These are phyloP conservation scores for Macaria notata DNA, from an alignment of 2,888 invertebrate species.

Conservation along the genomic window DNA sequence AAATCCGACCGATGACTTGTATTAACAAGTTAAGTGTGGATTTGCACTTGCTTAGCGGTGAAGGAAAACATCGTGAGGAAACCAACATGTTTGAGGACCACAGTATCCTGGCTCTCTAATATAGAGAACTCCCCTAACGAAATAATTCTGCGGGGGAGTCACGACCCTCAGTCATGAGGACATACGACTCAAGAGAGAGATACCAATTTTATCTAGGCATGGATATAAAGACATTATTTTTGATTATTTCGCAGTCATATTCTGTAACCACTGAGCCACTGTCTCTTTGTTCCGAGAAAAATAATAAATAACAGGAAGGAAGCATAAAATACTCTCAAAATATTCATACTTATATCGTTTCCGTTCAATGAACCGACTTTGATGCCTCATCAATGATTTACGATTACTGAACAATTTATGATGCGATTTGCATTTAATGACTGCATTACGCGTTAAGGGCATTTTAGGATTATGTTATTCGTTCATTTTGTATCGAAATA, in stretches of 20 bases:
- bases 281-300: not conserved
- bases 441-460: slow-evolving; percentile 22
- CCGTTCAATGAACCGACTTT: slow-evolving; percentile 12
- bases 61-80: no score
- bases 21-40: no score
- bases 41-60: no score
- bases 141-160: no score
- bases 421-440: slow-evolving; percentile 27
- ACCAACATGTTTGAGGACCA: no score
- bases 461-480: slow-evolving; percentile 17
- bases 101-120: no score
- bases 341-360: slow-evolving; percentile 12
- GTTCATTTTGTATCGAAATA: slow-evolving; percentile 22
- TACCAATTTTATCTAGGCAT: no score
- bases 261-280: not conserved
- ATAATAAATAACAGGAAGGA: slow-evolving; percentile 1
- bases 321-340: slow-evolving; percentile 4
- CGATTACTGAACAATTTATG: slow-evolving; percentile 33
- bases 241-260: slow-evolving; percentile 10
- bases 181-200: no score
- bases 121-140: no score
- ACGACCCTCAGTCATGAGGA: no score
- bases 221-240: not conserved
- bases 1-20: no score
- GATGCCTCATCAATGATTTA: slow-evolving; percentile 32